Percentiles rank a stretch among this genome's conserved stretches.
These are phyloP conservation scores for Crotophaga sulcirostris DNA, from an alignment of 2,113 vertebrate species.

Conservation along the genomic window DNA sequence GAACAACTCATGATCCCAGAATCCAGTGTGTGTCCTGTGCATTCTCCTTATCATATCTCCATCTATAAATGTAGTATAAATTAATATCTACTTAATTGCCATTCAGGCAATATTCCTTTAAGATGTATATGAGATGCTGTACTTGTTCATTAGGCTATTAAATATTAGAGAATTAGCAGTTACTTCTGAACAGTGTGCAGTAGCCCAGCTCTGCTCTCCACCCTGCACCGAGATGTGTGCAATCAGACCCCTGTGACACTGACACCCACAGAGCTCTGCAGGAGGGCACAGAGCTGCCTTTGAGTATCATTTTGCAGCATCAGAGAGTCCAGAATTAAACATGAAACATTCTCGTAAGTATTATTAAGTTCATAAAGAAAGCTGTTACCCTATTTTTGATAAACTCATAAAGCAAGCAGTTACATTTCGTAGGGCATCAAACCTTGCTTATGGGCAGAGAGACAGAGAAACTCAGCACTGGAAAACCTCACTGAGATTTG, in stretches of 20 bases:
- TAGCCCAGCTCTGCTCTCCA: background rate
- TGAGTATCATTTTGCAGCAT: background rate
- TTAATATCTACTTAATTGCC: background rate
- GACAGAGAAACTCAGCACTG: background rate
- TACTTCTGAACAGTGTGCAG: background rate
- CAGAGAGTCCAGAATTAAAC: background rate
- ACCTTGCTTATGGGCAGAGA: background rate
- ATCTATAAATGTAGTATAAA: background rate
- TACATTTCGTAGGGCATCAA: background rate
- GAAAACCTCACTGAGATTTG: background rate
- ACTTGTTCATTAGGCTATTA: background rate
- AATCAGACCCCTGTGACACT: conserved; percentile 5
- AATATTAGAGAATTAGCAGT: background rate
- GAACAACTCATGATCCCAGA: background rate
- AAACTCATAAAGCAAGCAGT: background rate
- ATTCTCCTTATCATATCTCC: background rate
- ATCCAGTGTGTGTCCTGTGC: background rate
- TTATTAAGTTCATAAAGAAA: background rate
- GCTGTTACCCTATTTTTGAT: background rate
- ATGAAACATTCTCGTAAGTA: background rate
- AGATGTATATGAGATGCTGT: background rate
- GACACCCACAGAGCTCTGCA: background rate
- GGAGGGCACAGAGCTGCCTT: background rate
- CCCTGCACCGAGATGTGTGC: background rate
- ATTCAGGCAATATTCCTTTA: background rate